These are phyloP conservation scores for Lonchura striata DNA, from an alignment of 2,113 vertebrate species.

Conservation along the genomic window DNA sequence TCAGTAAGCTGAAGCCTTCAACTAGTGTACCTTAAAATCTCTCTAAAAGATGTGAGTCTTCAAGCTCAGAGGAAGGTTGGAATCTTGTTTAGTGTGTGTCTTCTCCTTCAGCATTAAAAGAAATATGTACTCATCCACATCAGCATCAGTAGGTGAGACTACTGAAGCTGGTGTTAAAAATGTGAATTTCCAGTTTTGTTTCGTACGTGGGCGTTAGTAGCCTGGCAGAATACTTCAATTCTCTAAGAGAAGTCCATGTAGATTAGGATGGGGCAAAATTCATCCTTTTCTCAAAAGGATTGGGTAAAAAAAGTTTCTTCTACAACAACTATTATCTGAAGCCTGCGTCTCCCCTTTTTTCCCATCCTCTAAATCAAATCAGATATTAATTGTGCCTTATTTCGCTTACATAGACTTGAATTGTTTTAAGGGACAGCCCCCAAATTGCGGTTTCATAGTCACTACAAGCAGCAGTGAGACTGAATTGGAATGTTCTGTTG, in stretches of 20 bases:
- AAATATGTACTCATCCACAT: slow-evolving; percentile 58
- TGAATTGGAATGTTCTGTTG: slow-evolving; percentile 78
- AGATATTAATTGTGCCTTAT: slow-evolving; percentile 98
- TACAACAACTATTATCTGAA: slow-evolving; percentile 74
- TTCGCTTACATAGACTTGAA: slow-evolving; percentile 86
- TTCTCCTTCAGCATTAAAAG: slow-evolving; percentile 65
- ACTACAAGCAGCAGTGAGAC: slow-evolving; percentile 78
- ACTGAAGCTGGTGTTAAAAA: slow-evolving; percentile 74
- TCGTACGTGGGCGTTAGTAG: slow-evolving; percentile 25
- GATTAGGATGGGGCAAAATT: slow-evolving; percentile 50
- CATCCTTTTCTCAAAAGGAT: slow-evolving; percentile 52
- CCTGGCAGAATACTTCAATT: slow-evolving; percentile 60
- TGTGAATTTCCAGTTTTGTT: slow-evolving; percentile 75
- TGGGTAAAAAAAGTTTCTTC: slow-evolving; percentile 70
- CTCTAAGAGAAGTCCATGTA: slow-evolving; percentile 45
- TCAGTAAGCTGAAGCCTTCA: slow-evolving; percentile 65
- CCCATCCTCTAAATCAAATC: slow-evolving; percentile 73
- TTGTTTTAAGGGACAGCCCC: slow-evolving; percentile 79
- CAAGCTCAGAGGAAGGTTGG: slow-evolving; percentile 59
- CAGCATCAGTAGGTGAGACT: slow-evolving; percentile 77
- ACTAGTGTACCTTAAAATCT: slow-evolving; percentile 60
- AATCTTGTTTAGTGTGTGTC: slow-evolving; percentile 45
- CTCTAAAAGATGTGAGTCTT: slow-evolving; percentile 43
- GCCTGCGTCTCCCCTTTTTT: slow-evolving; percentile 68
- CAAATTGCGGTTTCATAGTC: slow-evolving; percentile 66